These are phyloP conservation scores for Gnatocerus cornutus DNA, from an alignment of 2,888 invertebrate species.

Conservation along the genomic window DNA sequence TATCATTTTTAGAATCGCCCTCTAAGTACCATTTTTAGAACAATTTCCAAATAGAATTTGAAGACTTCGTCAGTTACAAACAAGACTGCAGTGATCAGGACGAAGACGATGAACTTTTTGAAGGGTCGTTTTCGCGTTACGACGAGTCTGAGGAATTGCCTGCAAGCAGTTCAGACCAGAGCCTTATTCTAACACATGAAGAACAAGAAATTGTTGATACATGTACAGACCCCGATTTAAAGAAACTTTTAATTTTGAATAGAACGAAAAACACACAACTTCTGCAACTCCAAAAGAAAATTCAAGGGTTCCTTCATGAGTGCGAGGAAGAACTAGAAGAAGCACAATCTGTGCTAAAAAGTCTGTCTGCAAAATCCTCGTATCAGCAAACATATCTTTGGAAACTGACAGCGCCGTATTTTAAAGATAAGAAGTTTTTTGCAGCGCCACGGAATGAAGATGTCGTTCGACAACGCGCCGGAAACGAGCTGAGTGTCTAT, in stretches of 20 bases:
- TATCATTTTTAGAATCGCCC: neutral
- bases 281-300: slow-evolving; percentile 57
- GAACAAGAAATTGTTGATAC: slow-evolving; percentile 58
- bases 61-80: slow-evolving; percentile 38
- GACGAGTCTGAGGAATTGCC: neutral
- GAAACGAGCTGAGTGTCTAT: slow-evolving; percentile 57
- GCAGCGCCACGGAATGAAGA: slow-evolving; percentile 77
- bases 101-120: slow-evolving; percentile 26
- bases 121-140: neutral
- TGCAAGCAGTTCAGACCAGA: neutral
- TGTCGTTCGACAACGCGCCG: slow-evolving; percentile 61
- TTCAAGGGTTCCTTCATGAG: slow-evolving; percentile 56
- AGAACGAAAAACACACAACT: slow-evolving; percentile 59
- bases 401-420: slow-evolving; percentile 76
- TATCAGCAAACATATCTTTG: slow-evolving; percentile 41
- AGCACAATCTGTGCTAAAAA: slow-evolving; percentile 42
- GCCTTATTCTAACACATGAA: slow-evolving; percentile 50
- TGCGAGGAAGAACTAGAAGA: slow-evolving; percentile 54
- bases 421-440: slow-evolving; percentile 76
- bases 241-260: slow-evolving; percentile 58
- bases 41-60: slow-evolving; percentile 38
- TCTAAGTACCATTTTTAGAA: slow-evolving; percentile 3
- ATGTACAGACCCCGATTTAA: slow-evolving; percentile 58
- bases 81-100: slow-evolving; percentile 33
- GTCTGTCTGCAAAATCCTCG: slow-evolving; percentile 13